These are phyloP conservation scores for Halictus rubicundus DNA, from an alignment of 1,140 invertebrate species.

Conservation along the genomic window DNA sequence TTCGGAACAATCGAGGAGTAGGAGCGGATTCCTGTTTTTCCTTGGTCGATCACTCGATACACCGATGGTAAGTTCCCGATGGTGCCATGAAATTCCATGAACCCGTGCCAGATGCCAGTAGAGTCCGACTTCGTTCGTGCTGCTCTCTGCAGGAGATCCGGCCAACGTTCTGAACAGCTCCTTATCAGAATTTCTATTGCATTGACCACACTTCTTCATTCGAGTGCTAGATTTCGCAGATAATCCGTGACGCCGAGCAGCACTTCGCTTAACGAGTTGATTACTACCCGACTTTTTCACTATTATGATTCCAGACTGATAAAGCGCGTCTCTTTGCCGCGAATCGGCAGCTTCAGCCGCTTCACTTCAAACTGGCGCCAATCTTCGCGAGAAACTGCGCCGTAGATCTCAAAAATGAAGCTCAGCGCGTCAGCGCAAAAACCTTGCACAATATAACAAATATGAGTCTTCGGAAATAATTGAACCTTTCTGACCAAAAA, in stretches of 20 bases:
- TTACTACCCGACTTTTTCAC: background rate
- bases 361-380: too few relatives aligned
- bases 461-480: too few relatives aligned
- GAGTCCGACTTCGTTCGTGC: constrained; percentile 60
- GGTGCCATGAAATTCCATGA: constrained; percentile 50
- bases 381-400: too few relatives aligned
- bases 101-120: constrained; percentile 65
- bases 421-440: too few relatives aligned
- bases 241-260: background rate
- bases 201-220: background rate
- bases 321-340: too few relatives aligned
- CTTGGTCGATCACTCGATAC: background rate
- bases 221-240: background rate
- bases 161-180: constrained; percentile 29
- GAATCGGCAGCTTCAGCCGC: too few relatives aligned
- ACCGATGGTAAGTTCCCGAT: constrained; percentile 32
- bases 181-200: constrained; percentile 36
- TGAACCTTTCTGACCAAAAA: too few relatives aligned
- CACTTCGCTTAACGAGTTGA: too few relatives aligned
- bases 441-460: too few relatives aligned
- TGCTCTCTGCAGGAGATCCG: constrained; percentile 63
- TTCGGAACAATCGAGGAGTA: too few relatives aligned
- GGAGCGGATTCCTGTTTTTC: background rate
- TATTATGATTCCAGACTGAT: background rate
- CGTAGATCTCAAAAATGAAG: too few relatives aligned